phyloP scores from a whole-genome alignment of 2,888 invertebrate genomes.

The Patella caerulea region DNA sequence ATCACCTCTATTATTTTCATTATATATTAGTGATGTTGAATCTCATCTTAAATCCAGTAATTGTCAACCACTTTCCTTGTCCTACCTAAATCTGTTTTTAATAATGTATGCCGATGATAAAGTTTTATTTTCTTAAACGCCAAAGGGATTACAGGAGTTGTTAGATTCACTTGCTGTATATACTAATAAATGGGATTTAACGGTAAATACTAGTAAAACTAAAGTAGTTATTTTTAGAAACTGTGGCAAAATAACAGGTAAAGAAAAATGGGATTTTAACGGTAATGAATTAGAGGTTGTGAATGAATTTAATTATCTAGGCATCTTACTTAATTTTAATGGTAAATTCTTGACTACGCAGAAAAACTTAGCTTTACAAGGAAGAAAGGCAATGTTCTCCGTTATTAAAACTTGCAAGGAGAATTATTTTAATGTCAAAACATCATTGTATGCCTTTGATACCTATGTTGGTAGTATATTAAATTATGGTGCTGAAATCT shows the following conservation, averaged over 20 bases:
- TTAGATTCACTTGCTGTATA: neutral
- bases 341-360: neutral
- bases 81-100: neutral
- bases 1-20: neutral
- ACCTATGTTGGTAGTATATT: slow-evolving; percentile 11
- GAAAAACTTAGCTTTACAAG: neutral
- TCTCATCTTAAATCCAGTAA: neutral
- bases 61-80: neutral
- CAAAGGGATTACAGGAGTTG: neutral
- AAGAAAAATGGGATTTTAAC: slow-evolving; percentile 8
- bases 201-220: slow-evolving; percentile 2
- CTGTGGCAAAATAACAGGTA: slow-evolving; percentile 5
- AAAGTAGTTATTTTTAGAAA: neutral
- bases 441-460: slow-evolving; percentile 10
- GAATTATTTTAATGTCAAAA: slow-evolving; percentile 18
- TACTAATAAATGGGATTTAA: slow-evolving; percentile 1
- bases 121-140: neutral
- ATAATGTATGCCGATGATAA: neutral
- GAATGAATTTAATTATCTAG: slow-evolving; percentile 1
- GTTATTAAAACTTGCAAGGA: neutral
- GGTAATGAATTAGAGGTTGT: neutral
- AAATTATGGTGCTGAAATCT: slow-evolving; percentile 14
- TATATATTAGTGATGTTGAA: neutral
- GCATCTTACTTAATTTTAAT: neutral
- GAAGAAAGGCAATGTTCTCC: slow-evolving; percentile 13